Conservation (phyloP, 2,113 vertebrate species). For the Bolborhynchus lineola region DNA sequence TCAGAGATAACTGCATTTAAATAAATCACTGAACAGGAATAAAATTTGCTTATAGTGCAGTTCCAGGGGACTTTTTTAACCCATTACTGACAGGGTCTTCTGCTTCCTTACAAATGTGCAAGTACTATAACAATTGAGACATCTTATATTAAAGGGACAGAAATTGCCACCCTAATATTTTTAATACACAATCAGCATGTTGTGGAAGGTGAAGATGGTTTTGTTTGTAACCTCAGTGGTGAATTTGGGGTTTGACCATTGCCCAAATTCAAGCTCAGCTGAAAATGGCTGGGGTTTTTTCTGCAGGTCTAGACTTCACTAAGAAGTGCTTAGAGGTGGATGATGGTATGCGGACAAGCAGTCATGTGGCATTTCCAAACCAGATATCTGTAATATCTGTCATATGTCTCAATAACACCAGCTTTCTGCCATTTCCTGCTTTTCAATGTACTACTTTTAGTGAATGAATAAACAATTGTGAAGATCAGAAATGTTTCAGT, state of each 20-base stretch:
- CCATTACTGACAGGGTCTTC: neutral
- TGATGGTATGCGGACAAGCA: neutral
- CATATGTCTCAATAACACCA: neutral
- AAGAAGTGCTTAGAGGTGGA: neutral
- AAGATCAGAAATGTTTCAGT: neutral
- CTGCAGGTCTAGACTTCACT: neutral
- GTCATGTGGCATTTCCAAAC: neutral
- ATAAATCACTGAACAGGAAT: constrained; percentile 44
- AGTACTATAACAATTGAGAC: neutral
- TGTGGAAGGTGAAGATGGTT: neutral
- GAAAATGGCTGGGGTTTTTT: neutral
- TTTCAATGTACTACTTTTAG: neutral
- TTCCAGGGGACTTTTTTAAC: constrained; percentile 35
- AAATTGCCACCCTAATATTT: neutral
- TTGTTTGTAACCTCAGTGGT: neutral
- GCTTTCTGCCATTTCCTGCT: neutral
- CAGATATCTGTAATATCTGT: neutral
- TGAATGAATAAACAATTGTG: neutral
- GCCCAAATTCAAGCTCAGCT: neutral
- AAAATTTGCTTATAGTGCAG: constrained; percentile 33
- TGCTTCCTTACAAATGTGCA: neutral
- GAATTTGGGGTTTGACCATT: neutral
- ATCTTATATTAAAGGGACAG: neutral
- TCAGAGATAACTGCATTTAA: constrained; percentile 40
- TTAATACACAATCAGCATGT: neutral